Evolutionary conservation across 2,797 vertebrate species (phyloP).

Genomic region (Acanthurus leucopareius): DNA sequence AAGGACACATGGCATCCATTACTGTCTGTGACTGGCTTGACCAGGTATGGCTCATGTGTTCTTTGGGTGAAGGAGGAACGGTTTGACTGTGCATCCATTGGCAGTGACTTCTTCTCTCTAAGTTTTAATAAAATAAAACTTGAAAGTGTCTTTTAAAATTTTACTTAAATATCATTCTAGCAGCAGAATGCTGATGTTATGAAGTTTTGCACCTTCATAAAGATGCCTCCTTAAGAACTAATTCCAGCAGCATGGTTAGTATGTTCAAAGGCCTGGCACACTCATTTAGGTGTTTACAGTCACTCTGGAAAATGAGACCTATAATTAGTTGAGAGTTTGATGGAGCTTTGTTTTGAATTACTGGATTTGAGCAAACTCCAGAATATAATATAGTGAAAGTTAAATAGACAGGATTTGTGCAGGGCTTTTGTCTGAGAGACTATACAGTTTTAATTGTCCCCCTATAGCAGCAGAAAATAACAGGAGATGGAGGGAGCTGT

Average conservation of each 20-base stretch:
- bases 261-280: background rate
- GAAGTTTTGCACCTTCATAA: too few relatives aligned
- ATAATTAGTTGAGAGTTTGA: background rate
- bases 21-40: background rate
- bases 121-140: too few relatives aligned
- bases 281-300: background rate
- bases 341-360: background rate
- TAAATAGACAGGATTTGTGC: background rate
- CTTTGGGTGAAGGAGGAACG: too few relatives aligned
- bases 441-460: background rate
- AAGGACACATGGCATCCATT: background rate
- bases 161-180: too few relatives aligned
- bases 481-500: constrained; percentile 3
- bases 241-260: too few relatives aligned
- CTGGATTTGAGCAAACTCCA: background rate
- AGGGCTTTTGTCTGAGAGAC: background rate
- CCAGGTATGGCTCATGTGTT: background rate
- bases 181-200: too few relatives aligned
- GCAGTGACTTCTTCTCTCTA: too few relatives aligned
- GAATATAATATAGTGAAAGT: background rate
- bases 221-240: too few relatives aligned
- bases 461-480: background rate
- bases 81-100: too few relatives aligned
- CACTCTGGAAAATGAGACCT: background rate
- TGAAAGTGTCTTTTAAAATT: too few relatives aligned